Evolutionary conservation across 2,113 vertebrate species (phyloP).

Genomic region (Platichthys stellatus): DNA sequence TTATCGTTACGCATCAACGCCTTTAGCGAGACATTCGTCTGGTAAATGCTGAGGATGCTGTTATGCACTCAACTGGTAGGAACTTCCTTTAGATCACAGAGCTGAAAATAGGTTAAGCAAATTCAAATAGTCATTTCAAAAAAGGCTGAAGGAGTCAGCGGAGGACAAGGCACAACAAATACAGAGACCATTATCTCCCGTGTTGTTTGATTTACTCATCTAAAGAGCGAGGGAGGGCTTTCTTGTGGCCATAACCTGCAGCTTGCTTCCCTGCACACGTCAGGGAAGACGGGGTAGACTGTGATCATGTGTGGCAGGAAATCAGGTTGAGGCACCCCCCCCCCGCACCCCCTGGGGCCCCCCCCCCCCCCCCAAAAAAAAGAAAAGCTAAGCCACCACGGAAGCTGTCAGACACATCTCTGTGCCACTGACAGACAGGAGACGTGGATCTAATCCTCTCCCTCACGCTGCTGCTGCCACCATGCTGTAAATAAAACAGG

Average conservation of each 20-base stretch:
- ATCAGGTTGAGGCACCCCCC: constrained; percentile 40
- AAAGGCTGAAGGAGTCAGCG: constrained; percentile 22
- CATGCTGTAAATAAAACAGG: constrained; percentile 74
- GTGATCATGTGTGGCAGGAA: constrained; percentile 24
- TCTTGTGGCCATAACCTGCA: constrained; percentile 28
- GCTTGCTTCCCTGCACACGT: constrained; percentile 12
- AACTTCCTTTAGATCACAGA: constrained; percentile 4
- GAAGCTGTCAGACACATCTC: constrained; percentile 45
- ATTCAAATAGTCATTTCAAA: constrained; percentile 35
- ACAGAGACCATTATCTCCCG: constrained; percentile 4
- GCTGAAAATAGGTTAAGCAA: constrained; percentile 52
- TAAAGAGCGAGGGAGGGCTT: not conserved
- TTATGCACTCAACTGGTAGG: constrained; percentile 2
- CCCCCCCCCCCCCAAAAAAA: not conserved
- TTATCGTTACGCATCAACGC: not conserved
- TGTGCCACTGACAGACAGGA: constrained; percentile 46
- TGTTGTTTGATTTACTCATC: constrained; percentile 1
- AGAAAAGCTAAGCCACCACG: constrained; percentile 36
- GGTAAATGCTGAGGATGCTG: not conserved
- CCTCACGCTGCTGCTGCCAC: constrained; percentile 48
- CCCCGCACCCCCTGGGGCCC: no score
- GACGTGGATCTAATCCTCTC: constrained; percentile 59
- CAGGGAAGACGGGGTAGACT: constrained; percentile 14
- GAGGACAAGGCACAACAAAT: constrained; percentile 23
- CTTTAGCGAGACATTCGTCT: not conserved